These are phyloP conservation scores for Phorcus lineatus DNA, from an alignment of 2,888 invertebrate species.

Conservation along the genomic window DNA sequence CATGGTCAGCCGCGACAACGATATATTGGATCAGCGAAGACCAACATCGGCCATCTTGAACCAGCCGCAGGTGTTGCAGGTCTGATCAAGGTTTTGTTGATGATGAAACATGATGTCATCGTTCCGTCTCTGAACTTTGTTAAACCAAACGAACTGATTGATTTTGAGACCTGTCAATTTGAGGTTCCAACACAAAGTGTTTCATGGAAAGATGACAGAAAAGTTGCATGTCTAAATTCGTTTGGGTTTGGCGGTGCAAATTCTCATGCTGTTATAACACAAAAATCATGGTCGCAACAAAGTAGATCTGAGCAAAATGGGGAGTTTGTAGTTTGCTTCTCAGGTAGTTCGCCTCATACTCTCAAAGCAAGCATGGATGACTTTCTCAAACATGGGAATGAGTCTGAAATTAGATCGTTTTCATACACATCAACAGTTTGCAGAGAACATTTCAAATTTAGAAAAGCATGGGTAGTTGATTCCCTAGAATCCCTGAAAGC, in stretches of 20 bases:
- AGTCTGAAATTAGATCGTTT: not conserved
- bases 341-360: conserved; percentile 21
- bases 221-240: conserved; percentile 45
- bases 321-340: conserved; percentile 33
- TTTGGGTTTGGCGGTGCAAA: conserved; percentile 63
- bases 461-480: conserved; percentile 36
- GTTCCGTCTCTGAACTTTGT: conserved; percentile 52
- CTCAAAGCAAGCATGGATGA: conserved; percentile 25
- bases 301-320: not conserved
- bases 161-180: conserved; percentile 37
- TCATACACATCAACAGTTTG: conserved; percentile 47
- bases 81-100: conserved; percentile 55
- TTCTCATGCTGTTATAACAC: conserved; percentile 45
- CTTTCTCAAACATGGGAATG: conserved; percentile 12
- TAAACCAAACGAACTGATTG: conserved; percentile 43
- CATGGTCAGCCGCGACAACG: not conserved
- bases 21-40: conserved; percentile 55
- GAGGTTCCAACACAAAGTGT: conserved; percentile 29
- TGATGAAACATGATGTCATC: conserved; percentile 51
- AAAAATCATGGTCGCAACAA: not conserved
- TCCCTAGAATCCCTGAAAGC: conserved; percentile 27
- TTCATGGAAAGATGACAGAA: conserved; percentile 38
- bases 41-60: conserved; percentile 59
- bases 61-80: conserved; percentile 55
- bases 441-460: conserved; percentile 43